These are phyloP conservation scores for Apis florea DNA, from an alignment of 1,140 invertebrate genomes.

Conservation along the genomic window DNA sequence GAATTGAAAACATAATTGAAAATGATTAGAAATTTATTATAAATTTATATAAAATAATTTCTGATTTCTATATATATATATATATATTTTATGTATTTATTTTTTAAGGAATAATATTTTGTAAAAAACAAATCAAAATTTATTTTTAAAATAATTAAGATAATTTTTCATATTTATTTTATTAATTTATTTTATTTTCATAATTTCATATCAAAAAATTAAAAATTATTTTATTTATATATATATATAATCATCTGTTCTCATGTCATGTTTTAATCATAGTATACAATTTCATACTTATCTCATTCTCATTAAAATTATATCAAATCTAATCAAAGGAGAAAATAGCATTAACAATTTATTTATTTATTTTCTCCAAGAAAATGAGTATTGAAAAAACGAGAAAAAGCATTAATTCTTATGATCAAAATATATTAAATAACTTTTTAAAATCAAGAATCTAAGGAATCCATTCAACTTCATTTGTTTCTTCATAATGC, in stretches of 20 bases:
- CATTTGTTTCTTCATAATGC: constrained; percentile 70
- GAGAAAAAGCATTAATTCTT: background rate
- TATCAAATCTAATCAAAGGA: no score
- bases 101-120: no score
- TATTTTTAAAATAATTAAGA: background rate
- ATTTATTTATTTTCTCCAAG: no score
- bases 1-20: background rate
- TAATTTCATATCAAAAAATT: background rate
- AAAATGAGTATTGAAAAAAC: background rate
- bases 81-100: no score
- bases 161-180: background rate
- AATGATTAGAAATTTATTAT: background rate
- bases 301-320: background rate
- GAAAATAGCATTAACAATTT: background rate
- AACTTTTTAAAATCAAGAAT: constrained; percentile 11
- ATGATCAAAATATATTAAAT: background rate
- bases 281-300: background rate
- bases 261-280: background rate
- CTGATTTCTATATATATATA: background rate
- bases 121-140: no score
- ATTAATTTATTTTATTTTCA: constrained; percentile 1
- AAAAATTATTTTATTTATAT: constrained; percentile 5
- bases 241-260: constrained; percentile 19
- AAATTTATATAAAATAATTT: background rate
- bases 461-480: constrained; percentile 78